Percentiles rank a stretch among this genome's conserved stretches.
phyloP scores from a whole-genome alignment of 2,113 vertebrate species.

The Corythoichthys haematopterus region DNA sequence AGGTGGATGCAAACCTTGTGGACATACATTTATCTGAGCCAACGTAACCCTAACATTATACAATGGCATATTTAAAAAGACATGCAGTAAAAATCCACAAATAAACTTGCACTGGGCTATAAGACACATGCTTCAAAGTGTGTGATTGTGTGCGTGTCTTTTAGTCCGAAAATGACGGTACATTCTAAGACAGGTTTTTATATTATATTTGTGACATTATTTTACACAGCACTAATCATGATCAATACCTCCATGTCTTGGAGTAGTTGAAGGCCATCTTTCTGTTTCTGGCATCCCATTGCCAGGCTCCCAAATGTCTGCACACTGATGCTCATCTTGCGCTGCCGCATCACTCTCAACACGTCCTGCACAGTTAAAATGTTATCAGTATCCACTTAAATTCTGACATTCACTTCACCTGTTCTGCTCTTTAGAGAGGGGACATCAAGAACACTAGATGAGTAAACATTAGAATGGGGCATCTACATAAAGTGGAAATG shows the following conservation, averaged over 20 bases:
- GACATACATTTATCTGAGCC: too few relatives aligned
- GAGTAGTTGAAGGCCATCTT: slow-evolving; percentile 83
- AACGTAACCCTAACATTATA: too few relatives aligned
- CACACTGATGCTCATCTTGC: slow-evolving; percentile 69
- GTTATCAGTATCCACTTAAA: not conserved
- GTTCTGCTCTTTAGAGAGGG: not conserved
- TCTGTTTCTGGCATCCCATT: slow-evolving; percentile 72
- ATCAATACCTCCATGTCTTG: slow-evolving; percentile 81
- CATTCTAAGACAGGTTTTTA: too few relatives aligned
- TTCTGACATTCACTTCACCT: not conserved
- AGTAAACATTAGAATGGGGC: not conserved
- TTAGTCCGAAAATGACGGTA: too few relatives aligned
- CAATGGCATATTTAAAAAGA: too few relatives aligned
- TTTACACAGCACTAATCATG: too few relatives aligned
- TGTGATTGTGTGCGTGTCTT: too few relatives aligned
- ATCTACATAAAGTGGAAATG: not conserved
- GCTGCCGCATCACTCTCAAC: slow-evolving; percentile 75
- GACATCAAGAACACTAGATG: not conserved
- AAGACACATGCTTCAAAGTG: too few relatives aligned
- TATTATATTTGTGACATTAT: too few relatives aligned
- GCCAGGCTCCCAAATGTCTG: slow-evolving; percentile 86
- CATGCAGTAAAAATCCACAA: too few relatives aligned
- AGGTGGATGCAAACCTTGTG: too few relatives aligned
- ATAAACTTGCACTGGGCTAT: too few relatives aligned
- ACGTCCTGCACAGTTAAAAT: slow-evolving; percentile 63